These are phyloP conservation scores for Caprella mutica DNA, from an alignment of 2,888 invertebrate species.

Conservation along the genomic window DNA sequence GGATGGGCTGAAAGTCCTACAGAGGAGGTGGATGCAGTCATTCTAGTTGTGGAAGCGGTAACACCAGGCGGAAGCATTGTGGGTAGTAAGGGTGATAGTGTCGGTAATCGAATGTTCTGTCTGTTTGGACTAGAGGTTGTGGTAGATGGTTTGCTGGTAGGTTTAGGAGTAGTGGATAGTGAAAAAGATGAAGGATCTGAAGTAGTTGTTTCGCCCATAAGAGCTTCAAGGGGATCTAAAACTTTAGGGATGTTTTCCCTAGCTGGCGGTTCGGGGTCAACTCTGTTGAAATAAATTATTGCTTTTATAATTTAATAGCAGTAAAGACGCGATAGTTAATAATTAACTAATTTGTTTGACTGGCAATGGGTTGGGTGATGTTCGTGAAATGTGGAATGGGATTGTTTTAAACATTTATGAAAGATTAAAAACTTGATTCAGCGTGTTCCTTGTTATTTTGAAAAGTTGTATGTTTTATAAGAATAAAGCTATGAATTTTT, in stretches of 20 bases:
- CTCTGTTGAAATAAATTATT: constrained; percentile 5
- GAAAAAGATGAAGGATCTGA: neutral
- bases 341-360: no score
- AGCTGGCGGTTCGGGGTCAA: constrained; percentile 8
- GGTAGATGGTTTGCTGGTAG: constrained; percentile 37
- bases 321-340: no score
- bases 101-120: constrained; percentile 33
- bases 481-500: no score
- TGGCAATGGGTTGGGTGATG: no score
- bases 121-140: constrained; percentile 35
- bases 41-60: constrained; percentile 23
- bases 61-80: constrained; percentile 37
- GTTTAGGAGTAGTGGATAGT: constrained; percentile 35
- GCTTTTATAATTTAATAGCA: no score
- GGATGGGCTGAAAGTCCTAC: constrained; percentile 15
- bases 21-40: constrained; percentile 25
- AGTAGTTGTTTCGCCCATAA: constrained; percentile 23
- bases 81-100: constrained; percentile 39
- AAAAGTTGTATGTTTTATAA: no score
- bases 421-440: no score
- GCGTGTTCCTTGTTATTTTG: no score
- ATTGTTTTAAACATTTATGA: no score
- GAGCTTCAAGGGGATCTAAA: constrained; percentile 30
- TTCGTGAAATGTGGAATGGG: no score
- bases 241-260: constrained; percentile 21